Percentiles rank a stretch among this genome's conserved stretches.
phyloP scores from a whole-genome alignment of 2,888 invertebrate species.

The Molorchus minor region DNA sequence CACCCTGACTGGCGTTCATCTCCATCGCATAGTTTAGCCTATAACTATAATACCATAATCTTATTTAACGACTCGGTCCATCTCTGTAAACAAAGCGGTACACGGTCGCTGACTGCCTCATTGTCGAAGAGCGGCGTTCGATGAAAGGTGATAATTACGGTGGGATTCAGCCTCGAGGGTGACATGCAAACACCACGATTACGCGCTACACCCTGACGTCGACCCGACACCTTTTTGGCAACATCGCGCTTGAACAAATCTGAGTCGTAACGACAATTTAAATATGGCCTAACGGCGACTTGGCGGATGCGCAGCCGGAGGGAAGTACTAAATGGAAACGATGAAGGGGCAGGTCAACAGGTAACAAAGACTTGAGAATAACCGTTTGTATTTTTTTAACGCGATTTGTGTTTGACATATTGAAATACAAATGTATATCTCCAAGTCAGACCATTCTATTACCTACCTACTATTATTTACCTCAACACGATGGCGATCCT shows the following conservation, averaged over 20 bases:
- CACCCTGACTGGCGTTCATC: too few species aligned
- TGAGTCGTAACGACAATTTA: conserved; percentile 41
- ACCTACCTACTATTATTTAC: too few species aligned
- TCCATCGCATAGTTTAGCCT: too few species aligned
- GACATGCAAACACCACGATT: conserved; percentile 42
- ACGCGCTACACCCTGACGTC: conserved; percentile 37
- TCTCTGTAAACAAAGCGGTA: conserved; percentile 27
- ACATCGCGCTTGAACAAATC: conserved; percentile 29
- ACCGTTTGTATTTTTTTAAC: too few species aligned
- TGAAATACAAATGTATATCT: too few species aligned
- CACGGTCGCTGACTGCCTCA: conserved; percentile 40
- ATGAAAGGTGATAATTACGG: conserved; percentile 48
- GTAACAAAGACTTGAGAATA: too few species aligned
- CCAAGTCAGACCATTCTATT: too few species aligned
- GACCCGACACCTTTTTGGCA: conserved; percentile 44
- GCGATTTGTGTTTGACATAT: too few species aligned
- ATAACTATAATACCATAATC: too few species aligned
- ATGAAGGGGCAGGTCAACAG: too few species aligned
- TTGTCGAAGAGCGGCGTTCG: conserved; percentile 41
- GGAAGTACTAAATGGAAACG: too few species aligned
- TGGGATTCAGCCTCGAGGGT: conserved; percentile 42
- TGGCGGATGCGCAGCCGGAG: not conserved
- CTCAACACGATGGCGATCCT: too few species aligned
- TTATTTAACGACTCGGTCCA: not conserved
- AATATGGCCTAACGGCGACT: conserved; percentile 29